Base-by-base conservation (phyloP, 2,888 invertebrate species). In the Drosophila cognata region DNA sequence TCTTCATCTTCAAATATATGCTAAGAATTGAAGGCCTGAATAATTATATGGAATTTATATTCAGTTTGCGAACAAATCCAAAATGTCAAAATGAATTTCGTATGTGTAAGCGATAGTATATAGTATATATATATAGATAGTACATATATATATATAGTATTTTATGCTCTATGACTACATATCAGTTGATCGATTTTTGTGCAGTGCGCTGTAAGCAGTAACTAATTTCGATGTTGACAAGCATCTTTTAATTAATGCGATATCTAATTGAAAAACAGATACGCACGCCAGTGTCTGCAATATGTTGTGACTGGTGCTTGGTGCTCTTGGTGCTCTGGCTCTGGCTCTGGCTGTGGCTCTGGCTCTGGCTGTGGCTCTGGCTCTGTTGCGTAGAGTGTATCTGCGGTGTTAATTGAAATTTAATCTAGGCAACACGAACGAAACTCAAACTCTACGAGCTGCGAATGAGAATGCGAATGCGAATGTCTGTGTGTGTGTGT, bases 321-420 rank as follows among this genome's bases (percentile, higher is more conserved):
- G 10, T 41, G n/a, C 41, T 41, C 18, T 41, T 7, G 43, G 3
- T 46, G 38, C 38, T 16, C 7, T 36, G 36, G 6, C 36, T 36
- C 4, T 16, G 13, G 35, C 16, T 6, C 0, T 38, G 16, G 35
- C 16, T 6, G 6, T 13, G 16, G 16, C 36, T 16, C 16, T 36
- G 36, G 5, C 43, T 43, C 11, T n/a, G 11, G 1, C 11, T 43
- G 8, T 38, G 38, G 0, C 18, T 10, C 1, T 46, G 43, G 2
- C 21, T 43, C 13, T 21, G 43, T 7, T 46, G 21, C 46, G 8
- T 46, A 1, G 62, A 71, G 73, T 63, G 69, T 84, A 79, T 80
- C 81, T 73, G 69, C 82, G 66, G 81, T 88, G 83, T 88, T 84
- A 88, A 84, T 84, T 84, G 84, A 84, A 84, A 88, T 84, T 88